These are phyloP conservation scores for Metacarcinus magister DNA, from an alignment of 2,888 invertebrate species.

Conservation along the genomic window DNA sequence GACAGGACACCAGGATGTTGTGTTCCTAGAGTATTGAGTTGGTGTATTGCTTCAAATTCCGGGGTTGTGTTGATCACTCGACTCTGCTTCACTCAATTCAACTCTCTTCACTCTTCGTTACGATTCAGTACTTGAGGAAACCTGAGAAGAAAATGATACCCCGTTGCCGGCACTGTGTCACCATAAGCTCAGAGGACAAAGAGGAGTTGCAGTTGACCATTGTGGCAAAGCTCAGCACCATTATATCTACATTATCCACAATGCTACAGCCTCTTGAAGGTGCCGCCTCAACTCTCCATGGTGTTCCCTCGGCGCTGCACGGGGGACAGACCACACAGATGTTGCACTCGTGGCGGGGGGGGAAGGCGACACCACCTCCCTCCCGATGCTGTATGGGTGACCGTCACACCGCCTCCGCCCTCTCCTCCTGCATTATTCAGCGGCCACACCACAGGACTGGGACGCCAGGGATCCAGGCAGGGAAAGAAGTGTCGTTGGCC, in stretches of 20 bases:
- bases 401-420: slow-evolving; percentile 2
- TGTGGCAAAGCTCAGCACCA: slow-evolving; percentile 9
- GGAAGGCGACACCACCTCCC: background rate
- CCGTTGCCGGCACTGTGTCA: no score
- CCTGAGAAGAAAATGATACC: no score
- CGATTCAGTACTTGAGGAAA: no score
- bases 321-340: background rate
- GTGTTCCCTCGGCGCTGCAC: background rate
- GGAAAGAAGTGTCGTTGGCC: slow-evolving; percentile 41
- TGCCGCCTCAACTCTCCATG: background rate
- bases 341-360: background rate
- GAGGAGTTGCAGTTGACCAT: background rate
- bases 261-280: slow-evolving; percentile 13
- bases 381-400: background rate
- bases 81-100: no score
- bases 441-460: slow-evolving; percentile 33
- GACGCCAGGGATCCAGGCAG: slow-evolving; percentile 38
- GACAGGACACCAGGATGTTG: no score
- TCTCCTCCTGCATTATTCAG: slow-evolving; percentile 36
- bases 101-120: no score
- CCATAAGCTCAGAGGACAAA: background rate
- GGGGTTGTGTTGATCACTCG: no score
- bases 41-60: no score
- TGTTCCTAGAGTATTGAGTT: no score
- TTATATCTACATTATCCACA: background rate